Percentiles rank a stretch among this genome's conserved stretches.
These are phyloP conservation scores for Galemys pyrenaicus DNA, from an alignment of 2,113 vertebrate genomes.

Conservation along the genomic window DNA sequence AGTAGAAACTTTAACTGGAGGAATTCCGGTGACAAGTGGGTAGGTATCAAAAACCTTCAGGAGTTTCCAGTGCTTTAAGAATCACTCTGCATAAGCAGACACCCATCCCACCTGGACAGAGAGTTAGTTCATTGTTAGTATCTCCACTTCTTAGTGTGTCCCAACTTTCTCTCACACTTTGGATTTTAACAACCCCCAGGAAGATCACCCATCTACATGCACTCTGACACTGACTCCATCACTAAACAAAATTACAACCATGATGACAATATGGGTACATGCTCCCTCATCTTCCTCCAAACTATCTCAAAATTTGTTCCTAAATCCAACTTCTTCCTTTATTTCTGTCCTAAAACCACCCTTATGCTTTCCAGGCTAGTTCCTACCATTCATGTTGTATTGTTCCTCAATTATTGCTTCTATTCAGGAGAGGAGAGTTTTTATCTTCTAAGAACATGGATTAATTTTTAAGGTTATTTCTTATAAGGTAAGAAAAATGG, in stretches of 20 bases:
- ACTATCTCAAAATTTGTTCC: background rate
- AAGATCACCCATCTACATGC: background rate
- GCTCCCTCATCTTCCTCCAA: background rate
- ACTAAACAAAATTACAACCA: background rate
- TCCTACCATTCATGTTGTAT: background rate
- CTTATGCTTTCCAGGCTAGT: background rate
- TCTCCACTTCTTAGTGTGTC: background rate
- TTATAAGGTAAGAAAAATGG: background rate
- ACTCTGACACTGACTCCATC: background rate
- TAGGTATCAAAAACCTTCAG: background rate
- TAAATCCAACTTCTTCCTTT: background rate
- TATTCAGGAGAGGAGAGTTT: background rate
- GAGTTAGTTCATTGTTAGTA: background rate
- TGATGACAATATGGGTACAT: background rate
- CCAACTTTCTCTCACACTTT: background rate
- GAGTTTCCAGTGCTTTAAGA: background rate
- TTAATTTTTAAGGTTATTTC: slow-evolving; percentile 25
- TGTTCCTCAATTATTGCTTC: background rate
- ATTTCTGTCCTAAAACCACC: background rate
- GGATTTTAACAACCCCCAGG: background rate
- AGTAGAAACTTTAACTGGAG: background rate
- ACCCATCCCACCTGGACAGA: background rate
- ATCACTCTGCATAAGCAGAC: background rate
- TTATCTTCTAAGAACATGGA: background rate
- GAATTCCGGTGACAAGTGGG: background rate